phyloP scores from a whole-genome alignment of 2,888 invertebrate genomes.

The Heterodera filipjevi region DNA sequence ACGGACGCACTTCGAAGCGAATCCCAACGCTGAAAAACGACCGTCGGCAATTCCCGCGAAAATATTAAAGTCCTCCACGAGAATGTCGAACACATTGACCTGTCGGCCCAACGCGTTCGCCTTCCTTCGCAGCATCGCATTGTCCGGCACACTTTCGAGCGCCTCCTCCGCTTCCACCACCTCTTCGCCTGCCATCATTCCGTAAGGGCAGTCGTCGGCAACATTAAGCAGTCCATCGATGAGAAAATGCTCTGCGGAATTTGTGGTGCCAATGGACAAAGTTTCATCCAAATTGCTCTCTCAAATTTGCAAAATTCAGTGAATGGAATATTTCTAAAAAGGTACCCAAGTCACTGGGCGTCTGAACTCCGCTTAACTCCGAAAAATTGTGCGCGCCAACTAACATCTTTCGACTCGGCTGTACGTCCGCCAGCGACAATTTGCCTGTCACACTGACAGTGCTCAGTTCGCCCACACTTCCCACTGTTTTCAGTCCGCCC shows the following conservation, averaged over 20 bases:
- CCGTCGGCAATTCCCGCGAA: slow-evolving; percentile 8
- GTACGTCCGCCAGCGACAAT: not conserved
- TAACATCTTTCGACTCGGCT: not conserved
- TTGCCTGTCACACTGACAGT: not conserved
- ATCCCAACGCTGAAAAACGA: slow-evolving; percentile 18
- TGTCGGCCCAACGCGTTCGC: slow-evolving; percentile 20
- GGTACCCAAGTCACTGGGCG: slow-evolving; percentile 12
- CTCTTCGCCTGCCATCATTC: not conserved
- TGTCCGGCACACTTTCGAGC: not conserved
- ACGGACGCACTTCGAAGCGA: slow-evolving; percentile 17
- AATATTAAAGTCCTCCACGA: slow-evolving; percentile 30
- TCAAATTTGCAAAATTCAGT: not conserved
- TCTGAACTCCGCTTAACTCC: not conserved
- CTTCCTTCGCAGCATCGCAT: slow-evolving; percentile 23
- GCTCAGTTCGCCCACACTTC: slow-evolving; percentile 8
- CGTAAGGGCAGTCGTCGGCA: slow-evolving; percentile 7
- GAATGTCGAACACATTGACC: slow-evolving; percentile 33
- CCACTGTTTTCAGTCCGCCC: not conserved
- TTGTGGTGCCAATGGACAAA: slow-evolving; percentile 11
- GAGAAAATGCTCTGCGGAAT: slow-evolving; percentile 15
- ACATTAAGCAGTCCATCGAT: slow-evolving; percentile 4
- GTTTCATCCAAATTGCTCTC: slow-evolving; percentile 29
- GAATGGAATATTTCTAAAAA: no score
- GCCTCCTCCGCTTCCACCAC: slow-evolving; percentile 21
- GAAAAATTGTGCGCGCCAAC: not conserved